These are phyloP conservation scores for Clarias fuscus DNA, from an alignment of 2,797 vertebrate species.

Conservation along the genomic window DNA sequence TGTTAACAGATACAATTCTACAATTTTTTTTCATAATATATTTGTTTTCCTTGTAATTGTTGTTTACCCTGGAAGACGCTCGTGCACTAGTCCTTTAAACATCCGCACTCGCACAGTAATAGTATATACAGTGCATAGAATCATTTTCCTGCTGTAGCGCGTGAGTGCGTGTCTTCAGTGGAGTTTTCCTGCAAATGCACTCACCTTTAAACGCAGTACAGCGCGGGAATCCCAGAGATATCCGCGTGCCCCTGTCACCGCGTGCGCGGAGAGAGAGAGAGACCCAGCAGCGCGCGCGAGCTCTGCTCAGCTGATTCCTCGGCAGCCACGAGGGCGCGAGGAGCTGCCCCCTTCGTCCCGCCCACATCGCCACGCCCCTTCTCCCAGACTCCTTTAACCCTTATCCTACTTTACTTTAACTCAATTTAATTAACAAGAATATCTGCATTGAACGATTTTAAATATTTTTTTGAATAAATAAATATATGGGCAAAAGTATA, in stretches of 20 bases:
- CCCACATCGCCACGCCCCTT: background rate
- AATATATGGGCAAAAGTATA: no score
- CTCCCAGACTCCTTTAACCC: background rate
- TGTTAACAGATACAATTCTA: background rate
- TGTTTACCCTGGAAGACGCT: background rate
- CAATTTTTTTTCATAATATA: background rate
- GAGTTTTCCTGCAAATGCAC: background rate
- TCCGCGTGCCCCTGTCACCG: background rate
- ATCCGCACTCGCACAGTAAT: background rate
- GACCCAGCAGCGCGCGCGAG: background rate
- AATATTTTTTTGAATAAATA: no score
- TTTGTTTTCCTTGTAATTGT: no score
- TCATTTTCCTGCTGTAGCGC: background rate
- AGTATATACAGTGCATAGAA: background rate
- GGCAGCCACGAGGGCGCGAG: constrained; percentile 13
- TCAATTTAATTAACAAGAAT: background rate
- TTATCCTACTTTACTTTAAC: background rate
- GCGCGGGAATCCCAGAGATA: background rate
- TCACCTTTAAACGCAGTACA: background rate
- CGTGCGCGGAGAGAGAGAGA: background rate
- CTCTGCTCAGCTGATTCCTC: constrained; percentile 15
- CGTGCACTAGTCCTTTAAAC: background rate
- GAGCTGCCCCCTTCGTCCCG: background rate
- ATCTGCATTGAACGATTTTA: background rate
- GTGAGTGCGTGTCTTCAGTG: background rate